A percentile compares a stretch with the other conserved stretches of the same genome.
Evolutionary conservation across 2,888 invertebrate species (phyloP).

Genomic region (Rhagophthalmus giganteus): DNA sequence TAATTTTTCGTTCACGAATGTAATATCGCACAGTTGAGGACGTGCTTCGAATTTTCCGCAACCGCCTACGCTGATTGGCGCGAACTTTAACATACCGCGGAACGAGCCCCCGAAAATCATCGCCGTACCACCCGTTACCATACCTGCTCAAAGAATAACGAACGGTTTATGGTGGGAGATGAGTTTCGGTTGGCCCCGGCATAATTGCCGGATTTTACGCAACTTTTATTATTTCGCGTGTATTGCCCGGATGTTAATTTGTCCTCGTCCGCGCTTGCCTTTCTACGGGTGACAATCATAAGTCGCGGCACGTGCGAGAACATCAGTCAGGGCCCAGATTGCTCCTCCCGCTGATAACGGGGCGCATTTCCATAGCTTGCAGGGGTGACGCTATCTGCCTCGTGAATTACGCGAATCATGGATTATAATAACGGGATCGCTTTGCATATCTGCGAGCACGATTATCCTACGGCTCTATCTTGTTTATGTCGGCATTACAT

Average conservation of each 20-base stretch:
- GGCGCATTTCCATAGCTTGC: conserved; percentile 34
- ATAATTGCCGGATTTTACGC: conserved; percentile 25
- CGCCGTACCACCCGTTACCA: conserved; percentile 25
- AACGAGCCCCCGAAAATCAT: conserved; percentile 26
- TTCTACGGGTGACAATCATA: conserved; percentile 45
- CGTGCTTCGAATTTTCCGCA: conserved; percentile 40
- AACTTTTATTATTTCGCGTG: conserved; percentile 27
- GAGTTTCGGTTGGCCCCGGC: conserved; percentile 20
- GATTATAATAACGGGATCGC: conserved; percentile 56
- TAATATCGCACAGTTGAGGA: conserved; percentile 50
- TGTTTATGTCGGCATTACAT: conserved; percentile 50
- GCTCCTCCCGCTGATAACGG: conserved; percentile 34
- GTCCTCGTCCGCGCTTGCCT: conserved; percentile 24
- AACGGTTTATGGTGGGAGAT: conserved; percentile 24
- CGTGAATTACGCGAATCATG: conserved; percentile 55
- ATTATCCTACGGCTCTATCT: conserved; percentile 52
- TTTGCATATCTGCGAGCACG: conserved; percentile 54
- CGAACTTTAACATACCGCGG: conserved; percentile 30
- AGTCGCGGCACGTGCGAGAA: conserved; percentile 47
- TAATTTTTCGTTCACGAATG: conserved; percentile 55
- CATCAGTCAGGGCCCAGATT: conserved; percentile 35
- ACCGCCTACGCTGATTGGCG: conserved; percentile 29
- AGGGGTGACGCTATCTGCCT: conserved; percentile 38
- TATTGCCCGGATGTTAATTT: conserved; percentile 32
- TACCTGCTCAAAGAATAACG: conserved; percentile 26